phyloP scores from a whole-genome alignment of 2,113 vertebrate genomes.

The Dipodomys ordii region DNA sequence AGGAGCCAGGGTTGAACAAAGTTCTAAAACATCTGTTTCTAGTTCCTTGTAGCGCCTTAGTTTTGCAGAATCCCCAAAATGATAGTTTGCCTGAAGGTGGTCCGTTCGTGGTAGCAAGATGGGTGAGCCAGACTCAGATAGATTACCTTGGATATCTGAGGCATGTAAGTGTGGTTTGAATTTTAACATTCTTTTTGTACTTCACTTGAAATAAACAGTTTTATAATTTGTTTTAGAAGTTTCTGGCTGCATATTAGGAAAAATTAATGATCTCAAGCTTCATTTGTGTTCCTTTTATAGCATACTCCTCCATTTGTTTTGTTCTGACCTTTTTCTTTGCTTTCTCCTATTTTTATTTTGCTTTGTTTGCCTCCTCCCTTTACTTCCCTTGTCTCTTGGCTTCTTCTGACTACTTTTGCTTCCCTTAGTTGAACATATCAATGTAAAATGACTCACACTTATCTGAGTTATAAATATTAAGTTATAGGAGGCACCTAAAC shows the following conservation, averaged over 20 bases:
- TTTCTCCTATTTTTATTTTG: background rate
- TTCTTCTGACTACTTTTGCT: constrained; percentile 39
- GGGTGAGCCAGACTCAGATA: background rate
- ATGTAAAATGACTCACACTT: background rate
- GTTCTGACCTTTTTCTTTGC: background rate
- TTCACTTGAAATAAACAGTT: constrained; percentile 26
- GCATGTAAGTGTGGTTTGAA: background rate
- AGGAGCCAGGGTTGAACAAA: constrained; percentile 27
- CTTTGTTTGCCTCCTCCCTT: background rate
- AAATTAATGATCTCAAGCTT: background rate
- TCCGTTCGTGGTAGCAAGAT: background rate
- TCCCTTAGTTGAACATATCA: background rate
- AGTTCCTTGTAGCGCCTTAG: background rate
- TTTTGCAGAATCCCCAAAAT: constrained; percentile 1
- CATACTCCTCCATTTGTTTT: background rate
- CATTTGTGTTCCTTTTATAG: background rate
- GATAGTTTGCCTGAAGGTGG: constrained; percentile 9
- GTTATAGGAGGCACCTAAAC: background rate
- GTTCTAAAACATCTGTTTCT: constrained; percentile 27
- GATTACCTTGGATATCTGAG: background rate
- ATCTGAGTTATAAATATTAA: constrained; percentile 6
- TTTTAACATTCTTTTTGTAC: constrained; percentile 6
- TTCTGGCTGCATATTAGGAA: background rate
- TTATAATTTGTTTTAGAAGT: constrained; percentile 47
- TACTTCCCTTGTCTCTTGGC: background rate